Conservation (phyloP, 2,797 vertebrate genomes). For the Spea hammondii region DNA sequence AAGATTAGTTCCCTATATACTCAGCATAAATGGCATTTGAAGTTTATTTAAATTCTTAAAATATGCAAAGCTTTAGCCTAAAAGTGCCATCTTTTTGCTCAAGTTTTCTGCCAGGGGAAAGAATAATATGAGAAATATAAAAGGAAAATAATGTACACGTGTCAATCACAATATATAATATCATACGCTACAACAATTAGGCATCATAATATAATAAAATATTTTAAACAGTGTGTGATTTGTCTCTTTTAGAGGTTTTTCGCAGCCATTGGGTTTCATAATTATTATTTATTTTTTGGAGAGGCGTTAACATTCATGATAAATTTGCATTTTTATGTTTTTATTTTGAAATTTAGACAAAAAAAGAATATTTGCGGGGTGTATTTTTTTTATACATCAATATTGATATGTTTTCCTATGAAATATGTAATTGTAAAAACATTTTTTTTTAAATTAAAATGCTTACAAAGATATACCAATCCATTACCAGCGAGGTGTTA, state of each 20-base stretch:
- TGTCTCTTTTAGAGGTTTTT: no score
- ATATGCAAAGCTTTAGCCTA: no score
- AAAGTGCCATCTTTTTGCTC: no score
- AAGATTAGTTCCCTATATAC: no score
- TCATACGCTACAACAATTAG: not conserved
- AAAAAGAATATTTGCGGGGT: not conserved
- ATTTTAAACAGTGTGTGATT: no score
- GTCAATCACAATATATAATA: not conserved
- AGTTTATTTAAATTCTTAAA: no score
- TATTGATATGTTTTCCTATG: slow-evolving; percentile 53
- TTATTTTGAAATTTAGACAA: slow-evolving; percentile 3
- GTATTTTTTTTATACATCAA: slow-evolving; percentile 10
- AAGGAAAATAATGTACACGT: not conserved
- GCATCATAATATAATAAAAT: no score
- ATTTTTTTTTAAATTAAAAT: slow-evolving; percentile 70
- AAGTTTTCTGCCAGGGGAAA: no score
- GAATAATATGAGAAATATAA: not conserved
- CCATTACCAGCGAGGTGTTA: slow-evolving; percentile 69
- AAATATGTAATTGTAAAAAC: slow-evolving; percentile 69
- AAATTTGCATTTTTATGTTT: not conserved
- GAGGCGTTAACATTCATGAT: not conserved
- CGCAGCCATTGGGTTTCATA: no score
- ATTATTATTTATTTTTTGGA: no score
- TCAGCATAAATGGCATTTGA: no score
- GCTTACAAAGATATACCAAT: slow-evolving; percentile 67